A percentile compares a stretch with the other conserved stretches of the same genome.
Evolutionary conservation across 2,113 vertebrate species (phyloP).

Genomic region (Tychaedon coryphoeus): DNA sequence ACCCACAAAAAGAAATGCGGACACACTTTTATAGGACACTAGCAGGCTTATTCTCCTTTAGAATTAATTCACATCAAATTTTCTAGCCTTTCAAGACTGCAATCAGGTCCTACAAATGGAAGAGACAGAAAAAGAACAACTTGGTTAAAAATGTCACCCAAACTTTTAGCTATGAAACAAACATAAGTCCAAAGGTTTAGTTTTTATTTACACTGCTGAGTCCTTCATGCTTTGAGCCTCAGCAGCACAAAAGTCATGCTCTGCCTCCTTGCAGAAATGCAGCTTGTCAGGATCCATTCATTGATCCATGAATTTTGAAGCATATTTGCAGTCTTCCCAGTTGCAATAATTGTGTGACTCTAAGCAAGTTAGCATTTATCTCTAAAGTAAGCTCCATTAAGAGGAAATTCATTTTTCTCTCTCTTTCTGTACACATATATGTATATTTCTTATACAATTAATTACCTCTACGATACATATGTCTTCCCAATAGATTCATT

Average conservation of each 20-base stretch:
- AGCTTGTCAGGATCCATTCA: background rate
- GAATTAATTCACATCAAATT: background rate
- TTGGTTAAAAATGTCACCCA: background rate
- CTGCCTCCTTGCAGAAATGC: background rate
- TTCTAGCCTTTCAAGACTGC: background rate
- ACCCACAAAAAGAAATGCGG: background rate
- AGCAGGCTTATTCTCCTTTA: background rate
- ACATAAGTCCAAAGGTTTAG: background rate
- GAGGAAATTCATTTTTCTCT: background rate
- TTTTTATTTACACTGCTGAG: background rate
- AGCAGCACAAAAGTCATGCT: background rate
- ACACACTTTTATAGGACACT: background rate
- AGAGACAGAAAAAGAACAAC: background rate
- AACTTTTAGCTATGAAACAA: background rate
- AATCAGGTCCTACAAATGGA: background rate
- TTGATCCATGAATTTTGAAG: background rate
- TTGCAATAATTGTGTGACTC: background rate
- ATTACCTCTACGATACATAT: background rate
- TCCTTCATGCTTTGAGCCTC: background rate
- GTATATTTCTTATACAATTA: background rate
- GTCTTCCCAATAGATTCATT: background rate
- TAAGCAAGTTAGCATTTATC: background rate
- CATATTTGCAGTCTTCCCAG: background rate
- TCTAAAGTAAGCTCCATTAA: background rate
- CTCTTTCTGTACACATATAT: background rate